Percentiles rank a stretch among this genome's conserved stretches.
phyloP scores from a whole-genome alignment of 2,113 vertebrate genomes.

The Motacilla alba region DNA sequence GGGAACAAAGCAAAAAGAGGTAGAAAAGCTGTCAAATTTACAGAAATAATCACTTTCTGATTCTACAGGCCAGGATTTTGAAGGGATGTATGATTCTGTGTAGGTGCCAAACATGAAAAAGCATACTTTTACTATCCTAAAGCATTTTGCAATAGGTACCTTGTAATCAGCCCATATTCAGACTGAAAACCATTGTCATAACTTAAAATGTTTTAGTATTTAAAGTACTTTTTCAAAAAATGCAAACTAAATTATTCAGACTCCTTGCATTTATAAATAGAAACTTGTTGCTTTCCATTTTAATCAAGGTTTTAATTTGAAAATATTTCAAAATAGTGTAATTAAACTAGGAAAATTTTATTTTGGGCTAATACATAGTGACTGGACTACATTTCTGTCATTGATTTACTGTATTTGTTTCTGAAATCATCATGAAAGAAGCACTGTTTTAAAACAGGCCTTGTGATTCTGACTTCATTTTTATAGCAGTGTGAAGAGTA shows the following conservation, averaged over 20 bases:
- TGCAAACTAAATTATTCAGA: background rate
- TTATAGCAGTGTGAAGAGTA: constrained; percentile 28
- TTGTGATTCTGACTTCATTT: constrained; percentile 33
- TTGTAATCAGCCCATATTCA: background rate
- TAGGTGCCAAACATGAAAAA: background rate
- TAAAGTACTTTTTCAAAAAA: background rate
- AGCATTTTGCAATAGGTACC: background rate
- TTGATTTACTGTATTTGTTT: constrained; percentile 27
- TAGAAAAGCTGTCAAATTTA: background rate
- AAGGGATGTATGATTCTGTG: background rate
- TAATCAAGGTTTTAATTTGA: constrained; percentile 19
- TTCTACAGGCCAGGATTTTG: background rate
- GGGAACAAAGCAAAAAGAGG: background rate
- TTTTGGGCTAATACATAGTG: background rate
- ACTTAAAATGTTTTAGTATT: background rate
- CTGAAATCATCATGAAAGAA: constrained; percentile 14
- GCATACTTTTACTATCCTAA: background rate
- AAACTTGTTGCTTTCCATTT: background rate
- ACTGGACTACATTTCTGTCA: constrained; percentile 28
- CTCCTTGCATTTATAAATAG: background rate
- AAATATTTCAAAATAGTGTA: constrained; percentile 3
- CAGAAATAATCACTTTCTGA: background rate
- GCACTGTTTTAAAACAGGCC: background rate
- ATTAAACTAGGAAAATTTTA: background rate
- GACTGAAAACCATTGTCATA: background rate